Conservation (phyloP, 2,888 invertebrate species). For the Uropetala carovei region DNA sequence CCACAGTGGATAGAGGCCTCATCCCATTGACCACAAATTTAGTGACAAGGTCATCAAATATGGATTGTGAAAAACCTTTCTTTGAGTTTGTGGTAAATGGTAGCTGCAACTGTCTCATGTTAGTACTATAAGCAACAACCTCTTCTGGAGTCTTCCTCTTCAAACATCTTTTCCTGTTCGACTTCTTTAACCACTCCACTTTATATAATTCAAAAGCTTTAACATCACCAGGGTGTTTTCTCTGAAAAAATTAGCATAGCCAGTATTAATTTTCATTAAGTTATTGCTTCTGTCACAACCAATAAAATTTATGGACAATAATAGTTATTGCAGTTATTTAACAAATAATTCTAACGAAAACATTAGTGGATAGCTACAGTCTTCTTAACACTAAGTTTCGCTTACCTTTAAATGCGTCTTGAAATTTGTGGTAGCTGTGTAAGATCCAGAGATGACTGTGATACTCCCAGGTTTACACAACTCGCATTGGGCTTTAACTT, state of each 20-base stretch:
- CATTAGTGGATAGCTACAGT: too few relatives aligned
- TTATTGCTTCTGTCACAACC: too few relatives aligned
- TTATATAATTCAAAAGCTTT: background rate
- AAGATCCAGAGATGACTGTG: too few relatives aligned
- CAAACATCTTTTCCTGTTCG: background rate
- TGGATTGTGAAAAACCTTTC: background rate
- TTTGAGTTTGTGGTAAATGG: background rate
- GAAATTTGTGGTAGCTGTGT: too few relatives aligned
- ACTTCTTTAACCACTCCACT: background rate
- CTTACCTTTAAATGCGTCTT: too few relatives aligned
- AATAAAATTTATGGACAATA: too few relatives aligned
- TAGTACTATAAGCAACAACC: background rate
- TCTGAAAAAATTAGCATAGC: background rate
- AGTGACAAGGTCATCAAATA: background rate
- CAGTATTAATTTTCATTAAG: too few relatives aligned
- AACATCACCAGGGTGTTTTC: slow-evolving; percentile 24
- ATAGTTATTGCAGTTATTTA: too few relatives aligned
- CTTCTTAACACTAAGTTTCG: too few relatives aligned
- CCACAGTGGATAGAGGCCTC: slow-evolving; percentile 16
- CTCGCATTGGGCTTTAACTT: too few relatives aligned
- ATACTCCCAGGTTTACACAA: too few relatives aligned
- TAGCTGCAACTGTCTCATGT: background rate
- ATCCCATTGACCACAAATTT: slow-evolving; percentile 2
- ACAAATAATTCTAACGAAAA: too few relatives aligned
- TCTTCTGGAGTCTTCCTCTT: background rate